Evolutionary conservation across 2,797 vertebrate genomes (phyloP).

Genomic region (Acestrorhynchus altus): DNA sequence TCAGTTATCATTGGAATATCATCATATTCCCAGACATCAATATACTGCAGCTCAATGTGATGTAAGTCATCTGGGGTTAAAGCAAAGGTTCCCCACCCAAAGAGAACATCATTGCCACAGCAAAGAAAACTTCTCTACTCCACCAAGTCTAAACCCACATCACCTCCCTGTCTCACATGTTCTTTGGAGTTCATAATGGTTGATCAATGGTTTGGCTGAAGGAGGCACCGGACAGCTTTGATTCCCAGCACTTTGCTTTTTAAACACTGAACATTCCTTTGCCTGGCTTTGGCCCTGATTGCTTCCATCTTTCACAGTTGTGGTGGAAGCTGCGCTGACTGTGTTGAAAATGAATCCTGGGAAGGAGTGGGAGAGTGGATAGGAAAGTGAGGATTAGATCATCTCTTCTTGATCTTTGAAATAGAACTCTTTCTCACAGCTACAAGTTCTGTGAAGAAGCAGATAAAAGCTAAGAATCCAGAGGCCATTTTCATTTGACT

Average conservation of each 20-base stretch:
- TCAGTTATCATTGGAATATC: not conserved
- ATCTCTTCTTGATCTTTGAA: constrained; percentile 55
- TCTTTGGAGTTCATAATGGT: constrained; percentile 44
- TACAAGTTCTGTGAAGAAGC: not conserved
- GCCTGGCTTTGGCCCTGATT: constrained; percentile 69
- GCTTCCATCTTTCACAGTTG: constrained; percentile 76
- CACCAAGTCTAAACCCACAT: constrained; percentile 39
- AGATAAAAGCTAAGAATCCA: not conserved
- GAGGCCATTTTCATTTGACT: too few relatives aligned
- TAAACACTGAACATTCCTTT: constrained; percentile 57
- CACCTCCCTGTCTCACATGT: constrained; percentile 50
- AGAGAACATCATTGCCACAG: constrained; percentile 38
- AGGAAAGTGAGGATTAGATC: constrained; percentile 62
- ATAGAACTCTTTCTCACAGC: constrained; percentile 49
- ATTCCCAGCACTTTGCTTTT: constrained; percentile 53
- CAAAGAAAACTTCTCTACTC: constrained; percentile 36
- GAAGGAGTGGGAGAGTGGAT: constrained; percentile 53
- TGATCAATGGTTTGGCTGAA: constrained; percentile 54
- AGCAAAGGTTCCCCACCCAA: constrained; percentile 43
- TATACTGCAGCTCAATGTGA: not conserved
- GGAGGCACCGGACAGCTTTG: constrained; percentile 52
- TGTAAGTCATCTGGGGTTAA: constrained; percentile 32
- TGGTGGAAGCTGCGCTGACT: constrained; percentile 65
- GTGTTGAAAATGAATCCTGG: constrained; percentile 64
- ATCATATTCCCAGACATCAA: not conserved